Evolutionary conservation across 2,888 invertebrate genomes (phyloP).

Genomic region (Drosophila mercatorum): DNA sequence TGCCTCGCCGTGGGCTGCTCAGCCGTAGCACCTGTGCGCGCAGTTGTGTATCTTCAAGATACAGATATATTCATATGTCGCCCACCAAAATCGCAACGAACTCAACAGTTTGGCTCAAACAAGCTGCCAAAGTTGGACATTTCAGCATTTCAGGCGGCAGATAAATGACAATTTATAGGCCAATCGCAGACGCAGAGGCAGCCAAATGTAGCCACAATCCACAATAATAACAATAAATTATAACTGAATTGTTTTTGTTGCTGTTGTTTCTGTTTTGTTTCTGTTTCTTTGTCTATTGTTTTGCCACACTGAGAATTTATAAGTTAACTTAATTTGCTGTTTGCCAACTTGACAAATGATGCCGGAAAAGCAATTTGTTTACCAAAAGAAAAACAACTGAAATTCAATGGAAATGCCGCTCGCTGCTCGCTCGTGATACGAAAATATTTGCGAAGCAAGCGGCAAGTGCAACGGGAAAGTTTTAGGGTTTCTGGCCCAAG

Average conservation of each 20-base stretch:
- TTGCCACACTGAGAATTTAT: conserved; percentile 48
- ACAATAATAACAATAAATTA: conserved; percentile 68
- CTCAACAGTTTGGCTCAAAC: conserved; percentile 47
- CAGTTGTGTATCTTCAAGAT: conserved; percentile 26
- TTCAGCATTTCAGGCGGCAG: conserved; percentile 59
- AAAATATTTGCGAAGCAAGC: conserved; percentile 22
- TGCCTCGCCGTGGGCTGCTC: conserved; percentile 8
- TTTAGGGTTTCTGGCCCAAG: conserved; percentile 47
- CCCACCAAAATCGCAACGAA: conserved; percentile 32
- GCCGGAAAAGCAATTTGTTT: conserved; percentile 36
- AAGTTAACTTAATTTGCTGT: conserved; percentile 8
- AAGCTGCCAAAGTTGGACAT: conserved; percentile 63
- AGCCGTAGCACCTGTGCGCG: conserved; percentile 35
- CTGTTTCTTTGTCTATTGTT: conserved; percentile 30
- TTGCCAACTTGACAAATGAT: conserved; percentile 42
- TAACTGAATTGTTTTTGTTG: conserved; percentile 20
- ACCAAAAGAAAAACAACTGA: conserved; percentile 13
- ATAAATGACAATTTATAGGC: conserved; percentile 66
- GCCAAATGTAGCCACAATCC: conserved; percentile 36
- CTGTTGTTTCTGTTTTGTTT: conserved; percentile 9
- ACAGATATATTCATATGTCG: conserved; percentile 29
- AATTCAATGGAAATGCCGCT: conserved; percentile 5
- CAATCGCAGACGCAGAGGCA: conserved; percentile 48
- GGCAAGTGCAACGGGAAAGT: conserved; percentile 28
- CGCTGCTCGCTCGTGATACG: neutral